Evolutionary conservation across 1,140 invertebrate genomes (phyloP), one percentile per base, ranked within the genome.

Genomic region (Copidosoma floridanum): DNA sequence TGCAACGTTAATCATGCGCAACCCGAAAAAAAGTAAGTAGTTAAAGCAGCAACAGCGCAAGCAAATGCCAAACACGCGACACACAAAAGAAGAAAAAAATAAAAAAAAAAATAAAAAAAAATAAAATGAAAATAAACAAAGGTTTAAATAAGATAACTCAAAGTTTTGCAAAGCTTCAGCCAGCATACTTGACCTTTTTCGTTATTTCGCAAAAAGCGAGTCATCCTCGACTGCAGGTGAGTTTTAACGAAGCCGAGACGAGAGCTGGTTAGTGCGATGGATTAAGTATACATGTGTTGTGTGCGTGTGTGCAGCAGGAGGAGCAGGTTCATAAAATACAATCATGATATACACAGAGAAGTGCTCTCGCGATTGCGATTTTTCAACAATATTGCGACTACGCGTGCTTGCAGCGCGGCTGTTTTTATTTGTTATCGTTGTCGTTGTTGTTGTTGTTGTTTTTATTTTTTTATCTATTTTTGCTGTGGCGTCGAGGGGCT

Each of bases 381-480:
- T 32, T 32, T 8, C 29, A 12, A 32, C 6, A 32, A 24, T 8
- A n/a, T 8, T 48, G 46, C 46, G 46, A 41, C 38, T 14, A 16
- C 18, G 64, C 53, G 55, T 64, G 61, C 62, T 47, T 52, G 27
- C 29, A 32, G 12, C 6, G 0, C 6, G 29, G 29, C 6, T 32
- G 72, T 77, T 78, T 75, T n/a, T n/a, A n/a, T n/a, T n/a, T n/a
- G n/a, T n/a, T n/a, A n/a, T n/a, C n/a, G n/a, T n/a, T n/a, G n/a
- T n/a, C n/a, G n/a, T n/a, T n/a, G n/a, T n/a, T n/a, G n/a, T n/a
- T n/a, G n/a, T n/a, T n/a, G n/a, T n/a, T n/a, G n/a, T n/a, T n/a
- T n/a, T n/a, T n/a, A n/a, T n/a, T n/a, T n/a, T n/a, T 68, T 78
- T 75, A 76, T 67, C 72, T 74, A 75, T 69, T 73, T 72, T 64